Conservation (phyloP, 2,797 vertebrate genomes). For the Acanthurus tractus region DNA sequence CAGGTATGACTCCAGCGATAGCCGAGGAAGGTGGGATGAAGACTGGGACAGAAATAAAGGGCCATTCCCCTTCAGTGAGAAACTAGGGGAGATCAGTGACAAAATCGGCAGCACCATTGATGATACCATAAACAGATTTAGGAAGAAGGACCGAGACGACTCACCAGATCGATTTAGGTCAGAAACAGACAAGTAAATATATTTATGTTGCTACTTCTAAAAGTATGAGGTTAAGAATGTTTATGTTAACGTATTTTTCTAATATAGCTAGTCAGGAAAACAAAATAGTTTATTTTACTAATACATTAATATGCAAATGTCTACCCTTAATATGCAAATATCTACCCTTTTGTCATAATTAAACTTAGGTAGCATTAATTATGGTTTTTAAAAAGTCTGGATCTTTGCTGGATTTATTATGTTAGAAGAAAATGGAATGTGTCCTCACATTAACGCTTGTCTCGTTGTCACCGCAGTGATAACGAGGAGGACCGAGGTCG, state of each 20-base stretch:
- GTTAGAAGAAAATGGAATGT: neutral
- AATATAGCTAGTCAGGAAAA: too few species aligned
- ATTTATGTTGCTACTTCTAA: neutral
- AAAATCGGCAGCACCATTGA: conserved; percentile 99
- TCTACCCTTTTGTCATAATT: too few species aligned
- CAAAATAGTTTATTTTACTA: too few species aligned
- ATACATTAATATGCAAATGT: too few species aligned
- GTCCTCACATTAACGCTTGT: neutral
- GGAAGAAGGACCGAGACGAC: conserved; percentile 95
- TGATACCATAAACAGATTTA: conserved; percentile 96
- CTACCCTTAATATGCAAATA: too few species aligned
- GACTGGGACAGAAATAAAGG: conserved; percentile 96
- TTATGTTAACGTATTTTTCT: too few species aligned
- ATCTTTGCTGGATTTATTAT: neutral
- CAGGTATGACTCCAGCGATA: conserved; percentile 89
- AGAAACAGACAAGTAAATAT: neutral
- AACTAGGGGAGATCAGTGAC: conserved; percentile 95
- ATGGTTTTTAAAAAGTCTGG: neutral
- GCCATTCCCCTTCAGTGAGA: conserved; percentile 96
- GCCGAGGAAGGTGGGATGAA: conserved; percentile 93
- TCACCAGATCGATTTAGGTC: conserved; percentile 97
- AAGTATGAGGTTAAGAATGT: too few species aligned
- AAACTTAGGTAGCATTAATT: too few species aligned
- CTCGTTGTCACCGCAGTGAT: conserved; percentile 84
- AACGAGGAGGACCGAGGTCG: conserved; percentile 89